Base-by-base conservation (phyloP, 2,797 vertebrate species). In the Peromyscus melanophrys region DNA sequence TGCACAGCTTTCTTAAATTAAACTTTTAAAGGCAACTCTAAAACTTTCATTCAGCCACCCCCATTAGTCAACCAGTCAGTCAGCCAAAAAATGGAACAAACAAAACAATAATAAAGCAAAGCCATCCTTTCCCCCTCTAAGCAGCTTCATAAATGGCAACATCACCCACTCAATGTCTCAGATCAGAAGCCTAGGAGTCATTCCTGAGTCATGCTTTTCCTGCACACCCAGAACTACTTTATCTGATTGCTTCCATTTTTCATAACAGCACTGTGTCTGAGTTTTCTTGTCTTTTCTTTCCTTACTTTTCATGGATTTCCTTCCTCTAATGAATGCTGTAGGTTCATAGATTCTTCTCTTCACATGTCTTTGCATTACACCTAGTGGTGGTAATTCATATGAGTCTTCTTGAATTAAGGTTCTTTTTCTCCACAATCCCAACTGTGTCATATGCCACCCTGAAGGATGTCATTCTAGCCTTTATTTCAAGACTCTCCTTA, bases 161-260 rank as follows among this genome's bases (percentile, higher is more conserved):
- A 65, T 88, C 55, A 92, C 90, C 88, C 31, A 96, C 81, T 88
- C 71, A 43, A 8, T 71, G 80, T 49, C 63, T 97, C 90, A 89
- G 40, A 87, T 71, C 92, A 89, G 80, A 92, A 87, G 89, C 3
- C 59, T 63, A 9, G 34, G 86, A 89, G 69, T 97, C 88, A 87
- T 96, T 83, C 92, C n/a, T 96, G 94, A 97, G 57, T 86, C 83
- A 86, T 81, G 10, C 31, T n/a, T 96, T 89, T 71, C 19, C 59
- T 88, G 46, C 61, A 93, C 19, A 92, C 31, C 55, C 49, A 87
- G 31, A 93, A 76, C 23, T 93, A 67, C 37, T 90, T 77, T 31
- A 14, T 93, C 75, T 95, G 59, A 85, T 67, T 93, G 75, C 77
- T 89, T 75, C 27, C 52, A 31, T 87, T 96, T 31, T 94, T 91